Conservation (phyloP, 1,140 invertebrate genomes). For the Parapsyche elsis region DNA sequence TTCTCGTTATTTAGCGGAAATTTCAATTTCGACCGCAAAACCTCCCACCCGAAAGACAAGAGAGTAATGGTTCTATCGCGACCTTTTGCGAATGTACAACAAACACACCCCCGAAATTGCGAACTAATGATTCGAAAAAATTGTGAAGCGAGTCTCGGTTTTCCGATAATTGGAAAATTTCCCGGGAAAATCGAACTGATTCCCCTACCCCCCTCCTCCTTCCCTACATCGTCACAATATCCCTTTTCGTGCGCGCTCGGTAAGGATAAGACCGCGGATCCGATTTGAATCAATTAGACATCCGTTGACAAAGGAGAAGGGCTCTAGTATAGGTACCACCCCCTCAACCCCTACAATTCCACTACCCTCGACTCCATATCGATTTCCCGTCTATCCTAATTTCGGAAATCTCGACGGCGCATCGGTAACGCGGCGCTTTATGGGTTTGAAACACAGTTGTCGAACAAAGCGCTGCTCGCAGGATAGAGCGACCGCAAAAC, state of each 20-base stretch:
- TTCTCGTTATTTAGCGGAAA: background rate
- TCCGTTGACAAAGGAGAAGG: conserved; percentile 44
- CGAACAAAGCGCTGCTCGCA: background rate
- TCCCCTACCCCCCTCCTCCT: background rate
- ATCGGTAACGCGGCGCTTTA: conserved; percentile 28
- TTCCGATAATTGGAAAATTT: conserved; percentile 54
- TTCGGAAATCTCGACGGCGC: conserved; percentile 36
- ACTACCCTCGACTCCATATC: conserved; percentile 39
- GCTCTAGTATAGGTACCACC: too few species aligned
- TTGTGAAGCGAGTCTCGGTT: conserved; percentile 46
- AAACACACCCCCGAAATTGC: conserved; percentile 43
- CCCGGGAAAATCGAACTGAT: conserved; percentile 10
- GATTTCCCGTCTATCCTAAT: conserved; percentile 48
- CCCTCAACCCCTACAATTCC: background rate
- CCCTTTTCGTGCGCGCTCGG: conserved; percentile 26
- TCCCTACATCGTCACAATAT: conserved; percentile 4
- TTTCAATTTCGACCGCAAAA: background rate
- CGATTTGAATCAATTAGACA: conserved; percentile 56
- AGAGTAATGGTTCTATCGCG: conserved; percentile 35
- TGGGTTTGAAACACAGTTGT: background rate
- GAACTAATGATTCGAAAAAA: conserved; percentile 55
- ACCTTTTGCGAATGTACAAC: conserved; percentile 27
- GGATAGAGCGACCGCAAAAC: conserved; percentile 13
- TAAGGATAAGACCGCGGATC: conserved; percentile 29
- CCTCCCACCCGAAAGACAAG: background rate